These are phyloP conservation scores for Linyphia triangularis DNA, from an alignment of 2,888 invertebrate species.

Conservation along the genomic window DNA sequence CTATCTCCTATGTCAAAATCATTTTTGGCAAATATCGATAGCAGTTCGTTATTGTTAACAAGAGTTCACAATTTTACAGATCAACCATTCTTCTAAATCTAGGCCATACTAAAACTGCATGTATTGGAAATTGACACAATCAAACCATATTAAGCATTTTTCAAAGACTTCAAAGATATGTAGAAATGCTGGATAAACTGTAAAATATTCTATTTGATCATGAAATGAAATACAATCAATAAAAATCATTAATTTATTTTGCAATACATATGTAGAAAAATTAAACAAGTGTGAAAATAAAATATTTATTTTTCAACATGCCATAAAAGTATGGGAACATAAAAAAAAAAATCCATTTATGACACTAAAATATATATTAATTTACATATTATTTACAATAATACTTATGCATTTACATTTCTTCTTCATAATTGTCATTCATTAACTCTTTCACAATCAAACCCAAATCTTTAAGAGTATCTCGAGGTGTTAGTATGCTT, in stretches of 20 bases:
- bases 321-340: neutral
- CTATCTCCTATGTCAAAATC: no score
- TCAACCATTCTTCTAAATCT: no score
- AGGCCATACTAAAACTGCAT: no score
- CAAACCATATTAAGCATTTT: no score
- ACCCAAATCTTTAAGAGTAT: slow-evolving; percentile 45
- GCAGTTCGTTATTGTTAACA: no score
- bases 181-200: neutral
- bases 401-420: neutral
- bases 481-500: slow-evolving; percentile 36
- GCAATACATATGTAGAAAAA: neutral
- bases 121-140: no score
- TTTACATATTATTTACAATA: slow-evolving; percentile 43
- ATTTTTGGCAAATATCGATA: no score
- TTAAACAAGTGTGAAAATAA: neutral
- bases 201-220: neutral
- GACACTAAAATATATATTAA: neutral
- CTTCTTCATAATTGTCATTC: slow-evolving; percentile 12
- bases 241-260: no score
- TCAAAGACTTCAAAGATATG: no score
- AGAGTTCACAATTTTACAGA: no score
- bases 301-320: neutral
- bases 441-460: slow-evolving; percentile 52
- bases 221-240: neutral
- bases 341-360: neutral